phyloP scores from a whole-genome alignment of 2,888 invertebrate species.

The Brachycybe producta region DNA sequence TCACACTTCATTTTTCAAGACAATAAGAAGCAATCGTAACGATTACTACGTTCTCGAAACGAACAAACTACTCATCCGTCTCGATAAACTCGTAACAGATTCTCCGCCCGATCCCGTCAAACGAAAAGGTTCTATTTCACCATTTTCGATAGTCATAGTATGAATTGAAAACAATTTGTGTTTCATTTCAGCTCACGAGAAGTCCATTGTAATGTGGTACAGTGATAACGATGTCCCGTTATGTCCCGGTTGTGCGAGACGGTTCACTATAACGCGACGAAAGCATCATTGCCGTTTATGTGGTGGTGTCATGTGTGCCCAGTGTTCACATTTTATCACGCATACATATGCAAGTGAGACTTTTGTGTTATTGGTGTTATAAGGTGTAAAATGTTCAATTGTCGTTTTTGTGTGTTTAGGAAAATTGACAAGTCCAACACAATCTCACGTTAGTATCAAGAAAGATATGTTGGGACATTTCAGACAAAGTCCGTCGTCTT shows the following conservation, averaged over 20 bases:
- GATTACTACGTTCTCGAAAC: conserved; percentile 88
- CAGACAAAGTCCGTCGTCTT: conserved; percentile 1
- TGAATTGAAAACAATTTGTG: neutral
- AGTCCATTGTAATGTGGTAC: conserved; percentile 72
- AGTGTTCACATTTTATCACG: conserved; percentile 75
- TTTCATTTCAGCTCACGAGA: conserved; percentile 44
- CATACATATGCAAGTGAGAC: conserved; percentile 50
- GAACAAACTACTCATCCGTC: conserved; percentile 82
- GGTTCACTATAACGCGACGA: conserved; percentile 71
- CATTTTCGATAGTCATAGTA: neutral
- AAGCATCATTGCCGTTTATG: conserved; percentile 95
- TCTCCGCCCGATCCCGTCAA: conserved; percentile 44
- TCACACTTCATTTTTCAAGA: conserved; percentile 63
- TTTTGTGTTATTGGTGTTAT: neutral
- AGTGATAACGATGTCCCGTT: conserved; percentile 77
- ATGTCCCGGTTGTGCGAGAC: conserved; percentile 81
- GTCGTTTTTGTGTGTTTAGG: conserved; percentile 31
- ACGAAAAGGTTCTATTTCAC: conserved; percentile 25
- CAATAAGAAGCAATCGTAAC: conserved; percentile 49
- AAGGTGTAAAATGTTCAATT: neutral
- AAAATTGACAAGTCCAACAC: conserved; percentile 44
- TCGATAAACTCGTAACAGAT: conserved; percentile 77
- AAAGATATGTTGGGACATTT: conserved; percentile 26
- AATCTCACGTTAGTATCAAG: conserved; percentile 25
- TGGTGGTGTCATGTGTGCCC: conserved; percentile 83